Evolutionary conservation across 2,888 invertebrate genomes (phyloP).

Genomic region (Celastrina argiolus): DNA sequence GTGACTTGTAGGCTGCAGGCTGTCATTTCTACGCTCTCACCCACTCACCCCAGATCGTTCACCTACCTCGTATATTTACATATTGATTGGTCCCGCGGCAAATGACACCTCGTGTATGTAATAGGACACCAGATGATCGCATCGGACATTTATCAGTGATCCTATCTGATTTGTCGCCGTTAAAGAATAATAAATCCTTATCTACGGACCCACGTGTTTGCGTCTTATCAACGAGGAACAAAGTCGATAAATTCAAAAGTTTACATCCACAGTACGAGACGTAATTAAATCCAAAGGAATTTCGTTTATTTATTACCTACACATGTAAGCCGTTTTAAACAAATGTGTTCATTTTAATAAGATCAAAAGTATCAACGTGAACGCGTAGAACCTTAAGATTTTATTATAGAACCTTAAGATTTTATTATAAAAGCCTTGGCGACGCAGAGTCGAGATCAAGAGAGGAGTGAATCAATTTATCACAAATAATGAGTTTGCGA

Average conservation of each 20-base stretch:
- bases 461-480: slow-evolving; percentile 44
- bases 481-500: slow-evolving; percentile 37
- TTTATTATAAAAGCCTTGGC: background rate
- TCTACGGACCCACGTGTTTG: slow-evolving; percentile 29
- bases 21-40: slow-evolving; percentile 55
- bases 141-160: slow-evolving; percentile 56
- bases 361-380: background rate
- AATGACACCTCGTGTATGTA: slow-evolving; percentile 56
- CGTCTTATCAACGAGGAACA: slow-evolving; percentile 19
- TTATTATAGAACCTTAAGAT: background rate
- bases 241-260: slow-evolving; percentile 15
- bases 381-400: background rate
- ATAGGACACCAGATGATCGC: slow-evolving; percentile 54
- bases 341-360: background rate
- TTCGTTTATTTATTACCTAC: slow-evolving; percentile 1
- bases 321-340: background rate
- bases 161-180: slow-evolving; percentile 62
- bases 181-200: slow-evolving; percentile 13
- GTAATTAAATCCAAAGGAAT: slow-evolving; percentile 11
- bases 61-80: slow-evolving; percentile 74
- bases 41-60: slow-evolving; percentile 71
- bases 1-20: too few species aligned
- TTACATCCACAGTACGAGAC: slow-evolving; percentile 1
- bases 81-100: slow-evolving; percentile 66
- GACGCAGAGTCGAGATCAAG: slow-evolving; percentile 38